phyloP scores from a whole-genome alignment of 1,140 invertebrate species.

The Zaprionus inermis region DNA sequence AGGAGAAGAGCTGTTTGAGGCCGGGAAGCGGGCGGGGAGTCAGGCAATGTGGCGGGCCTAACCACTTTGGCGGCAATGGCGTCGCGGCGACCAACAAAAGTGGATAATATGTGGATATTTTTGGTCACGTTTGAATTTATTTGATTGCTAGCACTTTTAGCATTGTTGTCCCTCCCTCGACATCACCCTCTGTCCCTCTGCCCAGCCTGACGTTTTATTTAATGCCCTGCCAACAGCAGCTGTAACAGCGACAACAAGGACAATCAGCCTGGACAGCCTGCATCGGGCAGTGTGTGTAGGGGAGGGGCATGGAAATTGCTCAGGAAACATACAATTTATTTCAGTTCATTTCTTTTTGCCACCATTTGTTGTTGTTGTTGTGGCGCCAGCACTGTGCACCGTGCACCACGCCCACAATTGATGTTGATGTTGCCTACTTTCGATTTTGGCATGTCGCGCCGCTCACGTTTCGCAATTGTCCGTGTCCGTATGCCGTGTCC shows the following conservation, averaged over 20 bases:
- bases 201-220: slow-evolving; percentile 75
- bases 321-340: slow-evolving; percentile 83
- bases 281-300: background rate
- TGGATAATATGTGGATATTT: slow-evolving; percentile 83
- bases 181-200: background rate
- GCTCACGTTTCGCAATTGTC: slow-evolving; percentile 73
- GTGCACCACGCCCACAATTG: slow-evolving; percentile 57
- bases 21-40: background rate
- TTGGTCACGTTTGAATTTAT: slow-evolving; percentile 83
- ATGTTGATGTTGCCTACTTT: slow-evolving; percentile 80
- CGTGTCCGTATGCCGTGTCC: slow-evolving; percentile 48
- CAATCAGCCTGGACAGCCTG: slow-evolving; percentile 6
- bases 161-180: slow-evolving; percentile 58
- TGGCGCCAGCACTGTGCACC: background rate
- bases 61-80: slow-evolving; percentile 19
- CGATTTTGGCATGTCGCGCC: slow-evolving; percentile 80
- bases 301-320: slow-evolving; percentile 71
- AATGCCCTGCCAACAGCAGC: slow-evolving; percentile 74
- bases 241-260: slow-evolving; percentile 40
- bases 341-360: slow-evolving; percentile 81
- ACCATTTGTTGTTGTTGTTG: slow-evolving; percentile 47
- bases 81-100: slow-evolving; percentile 48
- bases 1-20: background rate
- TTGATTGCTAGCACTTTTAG: slow-evolving; percentile 82
- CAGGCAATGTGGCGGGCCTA: slow-evolving; percentile 8